phyloP scores from a whole-genome alignment of 2,113 vertebrate species.

The Pygoscelis antarcticus region DNA sequence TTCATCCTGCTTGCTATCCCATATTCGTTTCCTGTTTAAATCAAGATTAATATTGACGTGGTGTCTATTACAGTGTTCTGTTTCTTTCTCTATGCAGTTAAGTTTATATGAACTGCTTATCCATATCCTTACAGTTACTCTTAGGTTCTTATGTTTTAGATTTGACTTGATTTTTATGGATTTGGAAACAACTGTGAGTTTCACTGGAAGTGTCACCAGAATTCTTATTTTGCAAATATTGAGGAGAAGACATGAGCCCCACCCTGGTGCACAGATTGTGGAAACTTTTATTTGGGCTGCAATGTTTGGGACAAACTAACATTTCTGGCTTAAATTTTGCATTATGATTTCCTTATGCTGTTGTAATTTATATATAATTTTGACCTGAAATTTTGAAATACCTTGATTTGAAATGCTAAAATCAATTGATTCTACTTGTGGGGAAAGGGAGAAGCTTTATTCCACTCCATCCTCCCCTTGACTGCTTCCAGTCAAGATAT shows the following conservation, averaged over 20 bases:
- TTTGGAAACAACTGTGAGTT: neutral
- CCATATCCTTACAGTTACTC: neutral
- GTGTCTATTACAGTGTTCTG: neutral
- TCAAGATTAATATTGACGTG: neutral
- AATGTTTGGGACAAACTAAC: neutral
- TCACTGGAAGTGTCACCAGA: neutral
- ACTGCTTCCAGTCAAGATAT: neutral
- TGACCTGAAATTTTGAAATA: neutral
- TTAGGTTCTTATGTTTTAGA: neutral
- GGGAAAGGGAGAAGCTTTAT: neutral
- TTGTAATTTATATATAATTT: neutral
- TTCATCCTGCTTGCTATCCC: neutral
- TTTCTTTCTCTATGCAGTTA: neutral
- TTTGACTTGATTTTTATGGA: neutral
- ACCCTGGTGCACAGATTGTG: neutral
- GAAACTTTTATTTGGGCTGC: neutral
- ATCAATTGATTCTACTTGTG: neutral
- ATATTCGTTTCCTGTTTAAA: constrained; percentile 20
- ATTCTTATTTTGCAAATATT: neutral
- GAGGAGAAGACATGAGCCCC: neutral
- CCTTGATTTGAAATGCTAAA: neutral
- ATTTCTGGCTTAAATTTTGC: neutral
- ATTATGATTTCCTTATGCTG: neutral
- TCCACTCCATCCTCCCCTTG: neutral
- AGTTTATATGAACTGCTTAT: neutral